These are phyloP conservation scores for Xenotilapia leptura DNA, from an alignment of 2,113 vertebrate genomes.

Conservation along the genomic window DNA sequence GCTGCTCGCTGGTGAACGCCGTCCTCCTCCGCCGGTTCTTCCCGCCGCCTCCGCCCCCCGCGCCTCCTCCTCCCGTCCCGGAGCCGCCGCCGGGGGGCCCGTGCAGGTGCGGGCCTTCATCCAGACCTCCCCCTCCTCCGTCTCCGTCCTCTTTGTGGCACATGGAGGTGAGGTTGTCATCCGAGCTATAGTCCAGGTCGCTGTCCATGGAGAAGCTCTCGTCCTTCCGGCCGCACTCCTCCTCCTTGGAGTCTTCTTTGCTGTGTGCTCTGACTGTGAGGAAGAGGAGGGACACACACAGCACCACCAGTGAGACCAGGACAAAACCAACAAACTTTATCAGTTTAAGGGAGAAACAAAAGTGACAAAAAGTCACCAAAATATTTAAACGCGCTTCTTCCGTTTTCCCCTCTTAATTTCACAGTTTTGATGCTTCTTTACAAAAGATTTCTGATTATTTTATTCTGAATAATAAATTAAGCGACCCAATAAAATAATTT, in stretches of 20 bases:
- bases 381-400: background rate
- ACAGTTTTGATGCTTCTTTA: background rate
- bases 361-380: background rate
- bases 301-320: background rate
- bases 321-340: background rate
- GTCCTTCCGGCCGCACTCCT: conserved; percentile 83
- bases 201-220: conserved; percentile 97
- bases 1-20: conserved; percentile 97
- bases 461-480: background rate
- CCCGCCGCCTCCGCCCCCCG: conserved; percentile 74
- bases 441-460: background rate
- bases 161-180: conserved; percentile 83
- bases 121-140: conserved; percentile 58
- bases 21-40: conserved; percentile 93
- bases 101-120: conserved; percentile 70
- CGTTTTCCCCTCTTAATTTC: background rate
- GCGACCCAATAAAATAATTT: background rate
- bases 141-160: conserved; percentile 83
- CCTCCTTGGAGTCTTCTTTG: conserved; percentile 85
- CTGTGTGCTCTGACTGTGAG: conserved; percentile 69
- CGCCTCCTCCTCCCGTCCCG: conserved; percentile 37
- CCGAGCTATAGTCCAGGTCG: conserved; percentile 96
- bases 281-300: background rate
- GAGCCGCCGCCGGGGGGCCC: conserved; percentile 21
- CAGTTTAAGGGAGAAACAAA: background rate